Percentiles rank a stretch among this genome's conserved stretches.
Conservation (phyloP, 1,140 invertebrate genomes). For the Lanistes nyassanus region DNA sequence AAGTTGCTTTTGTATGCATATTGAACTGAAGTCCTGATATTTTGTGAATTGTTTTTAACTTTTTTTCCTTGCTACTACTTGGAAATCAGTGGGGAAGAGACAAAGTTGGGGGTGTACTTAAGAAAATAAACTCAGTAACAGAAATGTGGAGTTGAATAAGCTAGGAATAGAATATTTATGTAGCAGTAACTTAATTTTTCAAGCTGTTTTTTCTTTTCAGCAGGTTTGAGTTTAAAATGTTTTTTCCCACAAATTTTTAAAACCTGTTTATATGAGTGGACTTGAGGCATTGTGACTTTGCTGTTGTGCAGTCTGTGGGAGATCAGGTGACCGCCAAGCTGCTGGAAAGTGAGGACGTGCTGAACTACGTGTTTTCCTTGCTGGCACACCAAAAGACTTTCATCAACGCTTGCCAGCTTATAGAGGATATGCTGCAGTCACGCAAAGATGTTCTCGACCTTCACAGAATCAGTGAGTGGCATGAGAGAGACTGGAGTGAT, state of each 20-base stretch:
- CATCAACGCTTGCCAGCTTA: slow-evolving; percentile 62
- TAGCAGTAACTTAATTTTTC: too few species aligned
- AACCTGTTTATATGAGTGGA: background rate
- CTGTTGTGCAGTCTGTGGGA: slow-evolving; percentile 50
- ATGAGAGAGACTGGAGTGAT: too few species aligned
- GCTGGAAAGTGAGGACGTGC: slow-evolving; percentile 55
- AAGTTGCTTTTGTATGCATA: slow-evolving; percentile 29
- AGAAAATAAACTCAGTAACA: background rate
- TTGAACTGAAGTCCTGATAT: too few species aligned
- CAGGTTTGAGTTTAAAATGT: background rate
- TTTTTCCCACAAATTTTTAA: slow-evolving; percentile 5
- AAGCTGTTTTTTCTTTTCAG: too few species aligned
- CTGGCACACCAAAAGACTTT: slow-evolving; percentile 60
- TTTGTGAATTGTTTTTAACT: too few species aligned
- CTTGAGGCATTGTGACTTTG: slow-evolving; percentile 17
- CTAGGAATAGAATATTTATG: too few species aligned
- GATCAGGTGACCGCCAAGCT: slow-evolving; percentile 51
- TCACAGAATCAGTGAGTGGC: slow-evolving; percentile 59
- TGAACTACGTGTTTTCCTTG: slow-evolving; percentile 64
- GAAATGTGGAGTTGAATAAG: too few species aligned
- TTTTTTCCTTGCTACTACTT: too few species aligned
- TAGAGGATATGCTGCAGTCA: slow-evolving; percentile 64
- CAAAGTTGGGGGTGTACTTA: background rate
- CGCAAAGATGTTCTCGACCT: slow-evolving; percentile 56
- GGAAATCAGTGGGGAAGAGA: too few species aligned